phyloP scores from a whole-genome alignment of 2,113 vertebrate species.

The Galbula dea region DNA sequence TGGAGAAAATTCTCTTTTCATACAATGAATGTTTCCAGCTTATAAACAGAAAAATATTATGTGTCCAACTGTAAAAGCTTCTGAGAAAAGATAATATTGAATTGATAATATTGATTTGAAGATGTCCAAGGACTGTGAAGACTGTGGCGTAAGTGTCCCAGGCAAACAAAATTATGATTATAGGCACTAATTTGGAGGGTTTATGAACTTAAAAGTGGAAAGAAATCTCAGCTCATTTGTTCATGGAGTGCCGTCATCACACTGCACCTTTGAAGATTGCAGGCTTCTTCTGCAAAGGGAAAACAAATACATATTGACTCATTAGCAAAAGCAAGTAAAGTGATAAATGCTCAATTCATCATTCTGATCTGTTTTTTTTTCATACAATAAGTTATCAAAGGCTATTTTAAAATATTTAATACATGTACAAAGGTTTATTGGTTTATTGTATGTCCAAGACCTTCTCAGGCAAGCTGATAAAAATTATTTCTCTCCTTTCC shows the following conservation, averaged over 20 bases:
- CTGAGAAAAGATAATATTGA: accelerated
- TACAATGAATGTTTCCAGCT: not conserved
- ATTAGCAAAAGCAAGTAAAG: not conserved
- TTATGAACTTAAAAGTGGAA: not conserved
- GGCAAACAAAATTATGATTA: not conserved
- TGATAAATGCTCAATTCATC: not conserved
- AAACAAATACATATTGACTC: not conserved
- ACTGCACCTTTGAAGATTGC: not conserved
- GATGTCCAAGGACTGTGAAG: not conserved
- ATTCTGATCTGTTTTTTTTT: not conserved
- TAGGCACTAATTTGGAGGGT: accelerated
- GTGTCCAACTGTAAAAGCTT: not conserved
- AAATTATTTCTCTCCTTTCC: not conserved
- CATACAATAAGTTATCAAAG: not conserved
- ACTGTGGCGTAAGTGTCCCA: not conserved
- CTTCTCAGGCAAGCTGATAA: not conserved
- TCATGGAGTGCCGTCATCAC: not conserved
- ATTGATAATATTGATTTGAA: not conserved
- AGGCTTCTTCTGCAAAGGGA: not conserved
- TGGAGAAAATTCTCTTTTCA: not conserved
- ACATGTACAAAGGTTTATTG: accelerated
- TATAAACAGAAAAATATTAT: not conserved
- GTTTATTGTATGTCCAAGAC: not conserved
- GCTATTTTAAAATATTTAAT: not conserved
- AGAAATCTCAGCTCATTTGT: not conserved